A percentile compares a stretch with the other conserved stretches of the same genome.
These are phyloP conservation scores for Orchesella flavescens DNA, from an alignment of 2,888 invertebrate genomes.

Conservation along the genomic window DNA sequence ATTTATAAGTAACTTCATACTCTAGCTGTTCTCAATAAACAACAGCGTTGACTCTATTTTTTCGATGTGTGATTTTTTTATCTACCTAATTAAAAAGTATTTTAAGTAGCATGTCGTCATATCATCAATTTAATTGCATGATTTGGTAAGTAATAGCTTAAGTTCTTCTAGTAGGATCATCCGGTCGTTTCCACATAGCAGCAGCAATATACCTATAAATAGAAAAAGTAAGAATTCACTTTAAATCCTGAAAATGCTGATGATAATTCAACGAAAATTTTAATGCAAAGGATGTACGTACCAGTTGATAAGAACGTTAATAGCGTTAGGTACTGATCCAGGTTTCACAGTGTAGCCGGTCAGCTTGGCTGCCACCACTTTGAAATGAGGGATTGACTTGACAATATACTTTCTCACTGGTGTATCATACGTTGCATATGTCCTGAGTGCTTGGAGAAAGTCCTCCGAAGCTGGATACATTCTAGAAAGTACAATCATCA, in stretches of 20 bases:
- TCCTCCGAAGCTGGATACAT: constrained; percentile 57
- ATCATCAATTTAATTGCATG: background rate
- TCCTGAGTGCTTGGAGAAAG: constrained; percentile 56
- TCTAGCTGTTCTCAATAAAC: no score
- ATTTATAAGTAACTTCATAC: no score
- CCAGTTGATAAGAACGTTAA: constrained; percentile 63
- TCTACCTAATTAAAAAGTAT: no score
- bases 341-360: constrained; percentile 63
- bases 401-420: constrained; percentile 56
- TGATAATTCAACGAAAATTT: no score
- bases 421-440: constrained; percentile 58
- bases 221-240: no score
- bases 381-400: constrained; percentile 41
- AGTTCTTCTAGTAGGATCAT: constrained; percentile 60
- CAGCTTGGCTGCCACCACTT: constrained; percentile 60
- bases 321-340: constrained; percentile 53
- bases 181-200: constrained; percentile 67
- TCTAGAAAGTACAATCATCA: constrained; percentile 64
- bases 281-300: no score
- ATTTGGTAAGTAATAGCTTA: no score
- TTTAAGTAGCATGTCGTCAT: no score
- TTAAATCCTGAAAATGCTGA: no score
- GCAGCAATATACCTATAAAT: constrained; percentile 66
- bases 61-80: no score
- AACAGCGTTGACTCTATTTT: no score